A percentile compares a stretch with the other conserved stretches of the same genome.
Evolutionary conservation across 1,140 invertebrate genomes (phyloP).

Genomic region (Dryas iulia): DNA sequence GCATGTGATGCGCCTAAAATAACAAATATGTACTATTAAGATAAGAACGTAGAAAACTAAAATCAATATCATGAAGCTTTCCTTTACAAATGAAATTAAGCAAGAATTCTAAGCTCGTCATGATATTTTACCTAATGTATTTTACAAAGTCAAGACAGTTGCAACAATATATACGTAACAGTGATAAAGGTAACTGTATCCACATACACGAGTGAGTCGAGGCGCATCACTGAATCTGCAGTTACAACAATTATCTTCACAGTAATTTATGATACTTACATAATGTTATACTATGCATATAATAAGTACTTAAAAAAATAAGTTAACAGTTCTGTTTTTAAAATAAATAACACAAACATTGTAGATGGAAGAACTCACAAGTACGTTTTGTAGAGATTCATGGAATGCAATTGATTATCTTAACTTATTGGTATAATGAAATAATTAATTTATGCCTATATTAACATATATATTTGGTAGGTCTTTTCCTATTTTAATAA

Average conservation of each 20-base stretch:
- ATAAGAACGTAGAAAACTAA: background rate
- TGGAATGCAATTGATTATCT: background rate
- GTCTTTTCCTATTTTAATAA: conserved; percentile 7
- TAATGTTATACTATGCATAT: background rate
- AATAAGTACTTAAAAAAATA: background rate
- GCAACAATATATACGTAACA: background rate
- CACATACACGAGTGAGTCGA: background rate
- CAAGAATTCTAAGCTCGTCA: background rate
- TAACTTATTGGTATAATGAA: background rate
- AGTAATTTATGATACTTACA: background rate
- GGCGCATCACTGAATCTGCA: background rate
- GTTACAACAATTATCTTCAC: background rate
- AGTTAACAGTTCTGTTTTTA: background rate
- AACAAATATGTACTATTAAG: background rate
- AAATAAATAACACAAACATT: background rate
- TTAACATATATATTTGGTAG: background rate
- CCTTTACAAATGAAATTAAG: background rate
- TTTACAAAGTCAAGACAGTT: background rate
- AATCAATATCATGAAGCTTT: background rate
- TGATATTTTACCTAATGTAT: background rate
- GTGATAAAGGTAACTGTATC: background rate
- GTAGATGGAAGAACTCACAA: background rate
- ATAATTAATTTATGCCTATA: background rate
- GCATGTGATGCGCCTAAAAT: background rate
- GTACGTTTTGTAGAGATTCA: background rate